Percentiles rank a stretch among this genome's conserved stretches.
These are phyloP conservation scores for Marasmarcha lunaedactyla DNA, from an alignment of 2,888 invertebrate genomes.

Conservation along the genomic window DNA sequence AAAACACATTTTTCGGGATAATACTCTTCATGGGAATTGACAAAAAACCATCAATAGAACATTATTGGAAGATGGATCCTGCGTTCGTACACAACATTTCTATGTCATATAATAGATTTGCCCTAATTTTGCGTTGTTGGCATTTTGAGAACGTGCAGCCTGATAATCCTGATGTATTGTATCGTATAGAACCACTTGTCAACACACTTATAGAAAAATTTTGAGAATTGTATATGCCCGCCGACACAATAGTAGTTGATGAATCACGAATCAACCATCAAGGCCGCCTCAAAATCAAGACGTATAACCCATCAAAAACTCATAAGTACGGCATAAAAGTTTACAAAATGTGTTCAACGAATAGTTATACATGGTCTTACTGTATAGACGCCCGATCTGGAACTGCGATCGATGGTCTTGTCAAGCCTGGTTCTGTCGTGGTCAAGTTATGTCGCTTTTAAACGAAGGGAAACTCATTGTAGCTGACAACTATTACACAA, in stretches of 20 bases:
- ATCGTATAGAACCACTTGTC: slow-evolving; percentile 10
- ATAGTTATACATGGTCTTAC: slow-evolving; percentile 10
- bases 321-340: slow-evolving; percentile 5
- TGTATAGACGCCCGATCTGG: slow-evolving; percentile 11
- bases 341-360: slow-evolving; percentile 9
- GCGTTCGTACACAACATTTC: slow-evolving; percentile 13
- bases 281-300: slow-evolving; percentile 1
- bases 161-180: slow-evolving; percentile 10
- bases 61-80: slow-evolving; percentile 10
- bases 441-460: slow-evolving; percentile 10
- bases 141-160: slow-evolving; percentile 9
- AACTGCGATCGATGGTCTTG: slow-evolving; percentile 1
- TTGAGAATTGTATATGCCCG: slow-evolving; percentile 10
- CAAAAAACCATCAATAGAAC: slow-evolving; percentile 8
- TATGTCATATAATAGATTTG: slow-evolving; percentile 13
- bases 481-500: slow-evolving; percentile 16
- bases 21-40: slow-evolving; percentile 12
- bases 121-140: slow-evolving; percentile 8
- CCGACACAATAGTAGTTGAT: slow-evolving; percentile 11
- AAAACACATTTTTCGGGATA: slow-evolving; percentile 7
- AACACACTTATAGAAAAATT: slow-evolving; percentile 10
- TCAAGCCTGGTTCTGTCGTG: background rate
- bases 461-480: slow-evolving; percentile 14
- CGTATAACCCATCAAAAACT: slow-evolving; percentile 4
- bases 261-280: slow-evolving; percentile 12